phyloP scores from a whole-genome alignment of 2,113 vertebrate species.

The Spheniscus mendiculus region DNA sequence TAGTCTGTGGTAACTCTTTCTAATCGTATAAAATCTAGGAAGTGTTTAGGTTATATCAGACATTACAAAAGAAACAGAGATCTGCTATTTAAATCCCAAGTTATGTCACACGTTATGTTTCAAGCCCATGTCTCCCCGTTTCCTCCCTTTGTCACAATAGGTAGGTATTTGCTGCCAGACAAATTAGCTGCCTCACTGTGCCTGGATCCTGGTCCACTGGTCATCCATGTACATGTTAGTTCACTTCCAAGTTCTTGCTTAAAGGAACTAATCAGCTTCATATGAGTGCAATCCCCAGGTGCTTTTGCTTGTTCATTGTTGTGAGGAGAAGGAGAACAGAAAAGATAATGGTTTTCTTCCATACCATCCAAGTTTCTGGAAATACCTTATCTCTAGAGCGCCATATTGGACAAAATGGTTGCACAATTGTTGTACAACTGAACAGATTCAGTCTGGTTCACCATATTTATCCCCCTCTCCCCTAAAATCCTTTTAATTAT shows the following conservation, averaged over 20 bases:
- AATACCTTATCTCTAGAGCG: background rate
- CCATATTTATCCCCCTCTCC: background rate
- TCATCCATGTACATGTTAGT: background rate
- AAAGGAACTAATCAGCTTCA: background rate
- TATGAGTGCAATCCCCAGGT: background rate
- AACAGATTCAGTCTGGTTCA: background rate
- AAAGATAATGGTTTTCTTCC: background rate
- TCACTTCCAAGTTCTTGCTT: background rate
- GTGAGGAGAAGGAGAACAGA: background rate
- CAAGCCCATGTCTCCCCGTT: background rate
- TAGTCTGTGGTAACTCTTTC: background rate
- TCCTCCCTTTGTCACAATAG: background rate
- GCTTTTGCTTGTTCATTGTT: background rate
- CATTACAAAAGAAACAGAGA: background rate
- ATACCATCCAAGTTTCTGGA: background rate
- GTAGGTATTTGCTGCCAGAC: background rate
- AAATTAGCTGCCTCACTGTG: background rate
- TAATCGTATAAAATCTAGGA: background rate
- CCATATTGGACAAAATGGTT: too few species aligned
- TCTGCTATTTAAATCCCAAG: background rate
- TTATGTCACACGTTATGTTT: background rate
- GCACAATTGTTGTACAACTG: too few species aligned
- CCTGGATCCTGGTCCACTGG: background rate
- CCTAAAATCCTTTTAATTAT: background rate
- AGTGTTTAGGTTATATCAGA: background rate